Conservation (phyloP, 2,888 invertebrate genomes). For the Scaptomyza flava region DNA sequence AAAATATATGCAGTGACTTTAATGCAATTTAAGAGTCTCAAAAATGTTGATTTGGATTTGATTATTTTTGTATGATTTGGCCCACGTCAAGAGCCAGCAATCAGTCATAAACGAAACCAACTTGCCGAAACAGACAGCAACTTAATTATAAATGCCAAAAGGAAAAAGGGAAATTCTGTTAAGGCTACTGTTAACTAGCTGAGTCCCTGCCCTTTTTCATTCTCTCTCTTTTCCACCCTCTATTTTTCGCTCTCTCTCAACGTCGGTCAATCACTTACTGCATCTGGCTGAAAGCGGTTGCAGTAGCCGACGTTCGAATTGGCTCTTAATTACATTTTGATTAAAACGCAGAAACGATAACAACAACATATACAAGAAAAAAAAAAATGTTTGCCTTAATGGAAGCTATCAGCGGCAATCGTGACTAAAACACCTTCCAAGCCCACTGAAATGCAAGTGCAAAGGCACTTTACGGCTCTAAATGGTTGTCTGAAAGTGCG, state of each 20-base stretch:
- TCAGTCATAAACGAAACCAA: constrained; percentile 50
- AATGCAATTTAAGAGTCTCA: constrained; percentile 38
- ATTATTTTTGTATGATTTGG: not conserved
- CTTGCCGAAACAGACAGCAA: constrained; percentile 34
- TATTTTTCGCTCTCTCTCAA: constrained; percentile 5
- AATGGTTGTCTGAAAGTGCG: constrained; percentile 50
- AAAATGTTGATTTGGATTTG: constrained; percentile 47
- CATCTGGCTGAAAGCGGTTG: constrained; percentile 40
- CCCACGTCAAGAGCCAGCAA: constrained; percentile 25
- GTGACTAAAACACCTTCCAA: constrained; percentile 24
- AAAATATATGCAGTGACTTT: no score
- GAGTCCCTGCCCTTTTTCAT: constrained; percentile 1
- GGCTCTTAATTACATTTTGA: constrained; percentile 75
- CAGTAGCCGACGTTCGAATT: constrained; percentile 43
- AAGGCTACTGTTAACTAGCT: constrained; percentile 16
- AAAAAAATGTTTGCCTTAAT: constrained; percentile 30
- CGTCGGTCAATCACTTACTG: constrained; percentile 49
- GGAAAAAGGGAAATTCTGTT: constrained; percentile 23
- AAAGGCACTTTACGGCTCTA: constrained; percentile 27
- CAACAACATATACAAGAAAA: constrained; percentile 6
- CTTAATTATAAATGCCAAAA: constrained; percentile 35
- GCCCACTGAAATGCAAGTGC: constrained; percentile 9
- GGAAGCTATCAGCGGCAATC: constrained; percentile 53
- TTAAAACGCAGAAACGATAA: constrained; percentile 58
- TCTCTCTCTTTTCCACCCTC: not conserved